Percentiles rank a stretch among this genome's conserved stretches.
phyloP scores from a whole-genome alignment of 2,113 vertebrate species.

The Procavia capensis region DNA sequence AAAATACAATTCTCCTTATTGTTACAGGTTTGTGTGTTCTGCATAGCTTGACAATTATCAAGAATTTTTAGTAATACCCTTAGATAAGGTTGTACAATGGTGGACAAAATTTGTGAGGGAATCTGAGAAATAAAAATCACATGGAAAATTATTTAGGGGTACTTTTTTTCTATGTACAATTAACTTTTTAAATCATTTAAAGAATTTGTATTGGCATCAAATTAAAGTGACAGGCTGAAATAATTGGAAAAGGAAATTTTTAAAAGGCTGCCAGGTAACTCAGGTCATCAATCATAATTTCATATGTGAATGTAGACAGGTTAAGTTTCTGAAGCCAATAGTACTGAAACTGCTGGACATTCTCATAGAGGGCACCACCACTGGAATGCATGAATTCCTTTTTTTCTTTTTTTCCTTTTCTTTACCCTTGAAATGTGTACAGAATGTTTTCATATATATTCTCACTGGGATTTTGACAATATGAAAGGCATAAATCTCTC shows the following conservation, averaged over 20 bases:
- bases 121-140: too few relatives aligned
- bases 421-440: not conserved
- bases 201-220: not conserved
- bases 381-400: too few relatives aligned
- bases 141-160: too few relatives aligned
- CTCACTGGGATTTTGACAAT: not conserved
- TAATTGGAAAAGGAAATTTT: not conserved
- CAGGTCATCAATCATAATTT: not conserved
- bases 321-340: not conserved
- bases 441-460: not conserved
- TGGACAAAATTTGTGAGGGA: too few relatives aligned
- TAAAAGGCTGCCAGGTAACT: not conserved
- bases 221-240: not conserved
- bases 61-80: too few relatives aligned
- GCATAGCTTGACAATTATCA: too few relatives aligned
- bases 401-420: not conserved
- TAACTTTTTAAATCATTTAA: too few relatives aligned
- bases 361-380: accelerated
- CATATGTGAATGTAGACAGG: not conserved
- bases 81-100: too few relatives aligned
- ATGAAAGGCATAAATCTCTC: not conserved
- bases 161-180: not conserved
- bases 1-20: too few relatives aligned
- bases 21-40: too few relatives aligned
- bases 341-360: not conserved